These are phyloP conservation scores for Tursiops truncatus DNA, from an alignment of 2,113 vertebrate species.

Conservation along the genomic window DNA sequence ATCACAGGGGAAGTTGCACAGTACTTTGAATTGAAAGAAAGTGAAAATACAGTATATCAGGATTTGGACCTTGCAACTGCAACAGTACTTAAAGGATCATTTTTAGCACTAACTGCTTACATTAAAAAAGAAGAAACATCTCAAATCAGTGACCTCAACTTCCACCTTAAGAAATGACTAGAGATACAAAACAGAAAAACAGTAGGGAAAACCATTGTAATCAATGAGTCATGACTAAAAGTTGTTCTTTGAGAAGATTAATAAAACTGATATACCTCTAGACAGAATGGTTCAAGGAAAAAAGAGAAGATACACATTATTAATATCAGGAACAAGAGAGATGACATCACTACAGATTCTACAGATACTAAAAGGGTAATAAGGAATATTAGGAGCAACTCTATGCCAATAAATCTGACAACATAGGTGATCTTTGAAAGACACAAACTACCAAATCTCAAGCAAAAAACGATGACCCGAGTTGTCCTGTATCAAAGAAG, in stretches of 20 bases:
- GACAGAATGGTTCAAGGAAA: background rate
- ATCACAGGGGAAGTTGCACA: background rate
- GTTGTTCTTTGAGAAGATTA: background rate
- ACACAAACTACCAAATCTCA: background rate
- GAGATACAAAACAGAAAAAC: background rate
- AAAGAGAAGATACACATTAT: background rate
- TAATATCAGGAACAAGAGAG: background rate
- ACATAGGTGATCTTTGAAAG: background rate
- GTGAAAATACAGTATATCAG: background rate
- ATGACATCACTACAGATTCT: background rate
- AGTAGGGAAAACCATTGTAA: background rate
- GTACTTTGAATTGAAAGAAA: background rate
- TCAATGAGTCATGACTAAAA: background rate
- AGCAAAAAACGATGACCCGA: background rate
- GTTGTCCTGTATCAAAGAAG: background rate
- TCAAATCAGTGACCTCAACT: background rate
- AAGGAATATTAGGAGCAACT: background rate
- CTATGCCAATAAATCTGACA: background rate
- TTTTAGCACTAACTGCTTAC: background rate
- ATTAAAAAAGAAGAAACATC: background rate
- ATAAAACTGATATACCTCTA: background rate
- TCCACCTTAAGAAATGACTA: background rate
- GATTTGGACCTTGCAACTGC: background rate
- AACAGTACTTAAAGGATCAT: background rate
- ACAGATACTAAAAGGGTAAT: background rate